phyloP scores from a whole-genome alignment of 1,140 invertebrate genomes.

The Ceratina japonica region DNA sequence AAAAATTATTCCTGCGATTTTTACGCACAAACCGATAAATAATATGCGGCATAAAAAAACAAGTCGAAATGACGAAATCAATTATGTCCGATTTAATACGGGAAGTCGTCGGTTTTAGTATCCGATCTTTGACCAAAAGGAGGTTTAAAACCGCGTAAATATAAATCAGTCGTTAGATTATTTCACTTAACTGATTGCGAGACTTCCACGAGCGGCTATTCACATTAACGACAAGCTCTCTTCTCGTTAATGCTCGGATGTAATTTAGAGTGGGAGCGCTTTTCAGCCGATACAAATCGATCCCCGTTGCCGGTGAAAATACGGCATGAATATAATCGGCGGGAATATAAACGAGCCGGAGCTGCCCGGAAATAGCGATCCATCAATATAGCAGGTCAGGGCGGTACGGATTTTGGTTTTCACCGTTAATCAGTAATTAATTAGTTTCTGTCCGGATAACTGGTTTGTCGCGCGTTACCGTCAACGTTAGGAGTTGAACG shows the following conservation, averaged over 20 bases:
- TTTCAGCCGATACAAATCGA: conserved; percentile 37
- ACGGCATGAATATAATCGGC: conserved; percentile 32
- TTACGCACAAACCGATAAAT: too few relatives aligned
- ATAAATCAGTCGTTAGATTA: too few relatives aligned
- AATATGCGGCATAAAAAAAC: too few relatives aligned
- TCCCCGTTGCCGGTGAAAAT: conserved; percentile 12
- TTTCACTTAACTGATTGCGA: neutral
- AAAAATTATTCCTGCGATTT: too few relatives aligned
- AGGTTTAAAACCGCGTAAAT: too few relatives aligned
- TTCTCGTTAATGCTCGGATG: conserved; percentile 1
- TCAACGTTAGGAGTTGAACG: neutral
- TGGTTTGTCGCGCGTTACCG: neutral
- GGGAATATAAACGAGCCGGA: conserved; percentile 18
- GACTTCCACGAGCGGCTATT: neutral
- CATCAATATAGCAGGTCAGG: conserved; percentile 61
- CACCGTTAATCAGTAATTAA: conserved; percentile 73
- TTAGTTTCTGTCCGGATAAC: conserved; percentile 59
- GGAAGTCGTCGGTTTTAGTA: too few relatives aligned
- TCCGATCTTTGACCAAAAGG: too few relatives aligned
- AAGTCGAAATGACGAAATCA: too few relatives aligned
- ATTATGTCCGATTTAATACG: too few relatives aligned
- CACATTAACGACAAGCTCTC: neutral
- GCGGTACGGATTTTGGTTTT: conserved; percentile 38
- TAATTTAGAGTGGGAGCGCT: conserved; percentile 5
- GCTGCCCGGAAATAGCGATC: conserved; percentile 65